Base-by-base conservation (phyloP, 2,797 vertebrate genomes). In the Carduelis carduelis region DNA sequence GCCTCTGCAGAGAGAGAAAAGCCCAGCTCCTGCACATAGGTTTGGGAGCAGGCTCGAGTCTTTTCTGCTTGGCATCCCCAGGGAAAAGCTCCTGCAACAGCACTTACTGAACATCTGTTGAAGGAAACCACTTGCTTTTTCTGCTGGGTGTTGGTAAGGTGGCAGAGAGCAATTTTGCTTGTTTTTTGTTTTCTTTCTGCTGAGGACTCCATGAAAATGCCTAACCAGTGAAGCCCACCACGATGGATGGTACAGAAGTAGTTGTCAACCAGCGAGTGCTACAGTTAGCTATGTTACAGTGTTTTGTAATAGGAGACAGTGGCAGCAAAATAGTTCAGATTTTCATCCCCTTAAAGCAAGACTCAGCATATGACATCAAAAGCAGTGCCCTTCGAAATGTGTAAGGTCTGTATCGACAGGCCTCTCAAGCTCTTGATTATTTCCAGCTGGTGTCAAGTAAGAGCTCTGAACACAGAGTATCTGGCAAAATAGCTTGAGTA, bases 371-470 rank as follows among this genome's bases (percentile, higher is more conserved):
- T 1, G 14, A 30, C 14, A 77, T 90, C 5, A 6, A 76, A 79
- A 96, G 83, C 44, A 74, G 50, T 84, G 49, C 26, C 32, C 59
- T 95, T 87, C 7, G 0, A 72, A 87, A 46, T n/a, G 60, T 9
- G 5, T 39, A 55, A 61, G 76, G 50, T 87, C 87, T 71, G 39
- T 79, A 91, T 56, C 75, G 93, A 96, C 82, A 94, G 79, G 53
- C n/a, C 16, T 95, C 17, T 14, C 89, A 87, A 91, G 89, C 47
- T 84, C 74, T 82, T 87, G 88, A 63, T 95, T 96, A 68, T 93
- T 95, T 87, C 59, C 82, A 96, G 71, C 74, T 96, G 89, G 66
- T 92, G 37, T 95, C 65, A n/a, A 35, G 34, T 68, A 91, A 76
- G 75, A 95, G 74, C 65, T 83, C 76, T 89, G 84, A 93, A 90